Evolutionary conservation across 2,888 invertebrate species (phyloP).

Genomic region (Agrochola litura): DNA sequence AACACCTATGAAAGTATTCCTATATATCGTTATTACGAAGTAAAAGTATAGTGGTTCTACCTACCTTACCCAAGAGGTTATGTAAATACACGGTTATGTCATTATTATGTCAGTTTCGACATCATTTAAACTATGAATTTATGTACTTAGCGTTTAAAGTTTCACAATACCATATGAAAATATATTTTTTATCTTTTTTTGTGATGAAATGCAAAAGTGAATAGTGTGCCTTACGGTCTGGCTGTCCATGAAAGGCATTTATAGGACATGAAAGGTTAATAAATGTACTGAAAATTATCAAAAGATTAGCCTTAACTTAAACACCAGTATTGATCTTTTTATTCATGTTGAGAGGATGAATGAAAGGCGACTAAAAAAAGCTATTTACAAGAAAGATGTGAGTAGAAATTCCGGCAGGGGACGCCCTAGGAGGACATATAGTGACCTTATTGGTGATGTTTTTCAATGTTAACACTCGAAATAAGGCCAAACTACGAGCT

Average conservation of each 20-base stretch:
- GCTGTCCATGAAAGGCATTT: background rate
- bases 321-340: too few relatives aligned
- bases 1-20: slow-evolving; percentile 8
- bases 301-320: background rate
- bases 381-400: too few relatives aligned
- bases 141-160: background rate
- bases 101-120: slow-evolving; percentile 10
- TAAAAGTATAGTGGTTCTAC: too few relatives aligned
- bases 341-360: too few relatives aligned
- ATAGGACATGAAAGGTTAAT: background rate
- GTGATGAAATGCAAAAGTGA: background rate
- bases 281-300: background rate
- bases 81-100: background rate
- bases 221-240: background rate
- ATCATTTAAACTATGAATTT: background rate
- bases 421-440: too few relatives aligned
- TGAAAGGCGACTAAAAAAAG: too few relatives aligned
- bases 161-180: background rate
- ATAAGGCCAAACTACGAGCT: too few relatives aligned
- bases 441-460: too few relatives aligned
- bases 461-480: too few relatives aligned
- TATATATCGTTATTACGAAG: too few relatives aligned
- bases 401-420: too few relatives aligned
- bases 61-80: background rate
- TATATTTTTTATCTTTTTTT: background rate